phyloP scores from a whole-genome alignment of 2,113 vertebrate species.

The Protomyctophum bolini region DNA sequence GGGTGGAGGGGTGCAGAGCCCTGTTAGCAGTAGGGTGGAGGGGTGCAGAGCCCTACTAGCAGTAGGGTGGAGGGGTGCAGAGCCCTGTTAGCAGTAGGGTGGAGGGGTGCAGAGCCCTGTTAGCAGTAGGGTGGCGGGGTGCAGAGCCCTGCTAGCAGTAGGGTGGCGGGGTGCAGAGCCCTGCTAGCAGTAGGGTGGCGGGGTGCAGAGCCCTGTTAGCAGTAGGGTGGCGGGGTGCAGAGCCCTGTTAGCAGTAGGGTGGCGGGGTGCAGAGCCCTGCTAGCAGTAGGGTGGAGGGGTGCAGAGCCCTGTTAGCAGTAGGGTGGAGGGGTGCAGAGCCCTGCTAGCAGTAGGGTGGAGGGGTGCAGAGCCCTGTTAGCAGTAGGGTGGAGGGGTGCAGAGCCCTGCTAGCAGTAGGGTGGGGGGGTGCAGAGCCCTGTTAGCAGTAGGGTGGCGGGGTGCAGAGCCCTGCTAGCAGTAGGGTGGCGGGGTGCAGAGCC shows the following conservation, averaged over 20 bases:
- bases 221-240: constrained; percentile 15
- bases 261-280: too few species aligned
- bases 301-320: constrained; percentile 36
- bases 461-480: constrained; percentile 39
- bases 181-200: constrained; percentile 12
- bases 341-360: too few species aligned
- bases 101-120: constrained; percentile 41
- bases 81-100: too few species aligned
- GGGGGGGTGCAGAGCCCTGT: constrained; percentile 41
- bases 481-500: constrained; percentile 30
- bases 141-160: too few species aligned
- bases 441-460: not conserved
- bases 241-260: constrained; percentile 25
- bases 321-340: too few species aligned
- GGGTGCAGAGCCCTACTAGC: constrained; percentile 42
- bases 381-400: too few species aligned
- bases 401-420: too few species aligned
- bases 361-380: constrained; percentile 42
- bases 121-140: too few species aligned
- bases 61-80: too few species aligned
- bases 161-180: constrained; percentile 30
- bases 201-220: too few species aligned
- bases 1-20: too few species aligned
- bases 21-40: too few species aligned
- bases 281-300: not conserved